phyloP scores from a whole-genome alignment of 37 sponge, comb jelly and placozoan species.

The Theonella swinhoei region DNA sequence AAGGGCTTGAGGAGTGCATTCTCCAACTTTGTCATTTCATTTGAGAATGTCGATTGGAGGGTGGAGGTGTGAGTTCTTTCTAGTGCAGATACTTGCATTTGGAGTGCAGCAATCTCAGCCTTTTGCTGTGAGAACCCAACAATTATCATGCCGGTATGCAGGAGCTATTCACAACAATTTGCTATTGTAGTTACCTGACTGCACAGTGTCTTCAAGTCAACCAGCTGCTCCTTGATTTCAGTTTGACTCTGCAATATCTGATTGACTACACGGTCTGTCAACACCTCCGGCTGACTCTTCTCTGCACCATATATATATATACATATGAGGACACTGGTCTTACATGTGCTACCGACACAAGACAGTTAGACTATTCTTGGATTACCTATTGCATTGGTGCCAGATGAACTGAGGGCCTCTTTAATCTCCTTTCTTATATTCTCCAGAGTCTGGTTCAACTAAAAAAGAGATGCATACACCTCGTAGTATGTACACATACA shows the following conservation, averaged over 20 bases:
- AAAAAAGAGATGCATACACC: neutral
- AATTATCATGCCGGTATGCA: neutral
- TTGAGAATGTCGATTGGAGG: neutral
- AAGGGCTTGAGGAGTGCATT: neutral
- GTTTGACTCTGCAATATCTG: constrained; percentile 24
- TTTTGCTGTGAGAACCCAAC: neutral
- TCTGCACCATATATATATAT: neutral
- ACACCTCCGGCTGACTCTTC: neutral
- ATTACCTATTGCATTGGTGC: too few species aligned
- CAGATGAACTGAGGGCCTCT: constrained; percentile 14
- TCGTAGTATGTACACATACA: neutral
- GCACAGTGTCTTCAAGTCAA: neutral
- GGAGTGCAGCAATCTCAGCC: neutral
- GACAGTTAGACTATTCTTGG: too few species aligned
- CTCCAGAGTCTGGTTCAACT: constrained; percentile 2
- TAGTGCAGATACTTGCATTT: neutral
- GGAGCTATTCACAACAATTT: neutral
- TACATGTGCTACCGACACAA: too few species aligned
- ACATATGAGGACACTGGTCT: too few species aligned
- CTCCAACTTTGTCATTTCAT: neutral
- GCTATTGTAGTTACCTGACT: neutral
- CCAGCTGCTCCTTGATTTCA: constrained; percentile 21
- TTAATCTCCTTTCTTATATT: neutral
- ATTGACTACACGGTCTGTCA: neutral
- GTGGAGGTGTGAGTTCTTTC: neutral